These are phyloP conservation scores for Plagodis pulveraria DNA, from an alignment of 2,888 invertebrate species.

Conservation along the genomic window DNA sequence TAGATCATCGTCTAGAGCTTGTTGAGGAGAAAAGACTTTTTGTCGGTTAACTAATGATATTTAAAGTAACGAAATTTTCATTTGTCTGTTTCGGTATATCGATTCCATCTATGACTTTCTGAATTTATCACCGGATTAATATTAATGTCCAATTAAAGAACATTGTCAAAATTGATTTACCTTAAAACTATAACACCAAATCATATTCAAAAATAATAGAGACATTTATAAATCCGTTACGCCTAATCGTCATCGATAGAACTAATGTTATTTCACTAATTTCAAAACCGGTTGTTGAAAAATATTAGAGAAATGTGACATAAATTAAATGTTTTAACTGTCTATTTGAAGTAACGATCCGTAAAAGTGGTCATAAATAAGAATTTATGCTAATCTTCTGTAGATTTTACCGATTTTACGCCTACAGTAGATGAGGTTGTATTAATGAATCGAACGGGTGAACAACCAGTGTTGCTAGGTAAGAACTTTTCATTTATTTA, in stretches of 20 bases:
- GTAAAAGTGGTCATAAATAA: conserved; percentile 63
- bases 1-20: no score
- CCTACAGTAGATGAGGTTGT: conserved; percentile 52
- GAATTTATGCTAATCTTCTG: conserved; percentile 67
- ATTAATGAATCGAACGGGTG: conserved; percentile 39
- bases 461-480: conserved; percentile 33
- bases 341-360: conserved; percentile 62
- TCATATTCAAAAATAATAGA: conserved; percentile 29
- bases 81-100: no score
- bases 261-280: conserved; percentile 37
- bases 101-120: conserved; percentile 13
- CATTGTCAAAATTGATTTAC: conserved; percentile 34
- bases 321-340: conserved; percentile 55
- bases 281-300: conserved; percentile 35
- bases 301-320: conserved; percentile 41
- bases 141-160: conserved; percentile 32
- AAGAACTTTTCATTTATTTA: conserved; percentile 1
- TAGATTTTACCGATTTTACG: conserved; percentile 60
- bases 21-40: no score
- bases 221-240: conserved; percentile 36
- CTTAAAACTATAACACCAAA: conserved; percentile 27
- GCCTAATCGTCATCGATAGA: conserved; percentile 27
- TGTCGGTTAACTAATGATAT: no score
- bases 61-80: no score
- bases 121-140: conserved; percentile 23